These are phyloP conservation scores for Tridacna crocea DNA, from an alignment of 2,888 invertebrate genomes.

Conservation along the genomic window DNA sequence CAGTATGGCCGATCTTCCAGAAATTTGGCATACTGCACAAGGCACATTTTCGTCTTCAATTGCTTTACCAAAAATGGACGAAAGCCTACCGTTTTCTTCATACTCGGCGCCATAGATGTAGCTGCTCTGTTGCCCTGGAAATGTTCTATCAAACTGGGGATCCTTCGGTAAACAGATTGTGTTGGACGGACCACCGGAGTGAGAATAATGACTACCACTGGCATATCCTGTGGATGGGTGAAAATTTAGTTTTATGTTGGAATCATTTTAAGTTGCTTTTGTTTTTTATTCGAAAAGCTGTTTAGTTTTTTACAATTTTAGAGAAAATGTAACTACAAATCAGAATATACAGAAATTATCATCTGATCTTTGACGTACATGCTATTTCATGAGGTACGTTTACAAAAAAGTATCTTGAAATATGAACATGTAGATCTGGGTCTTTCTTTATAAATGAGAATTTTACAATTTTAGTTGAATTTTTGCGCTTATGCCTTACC, in stretches of 20 bases:
- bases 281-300: too few relatives aligned
- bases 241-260: not conserved
- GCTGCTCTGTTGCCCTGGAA: not conserved
- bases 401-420: too few relatives aligned
- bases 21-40: constrained; percentile 4
- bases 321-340: too few relatives aligned
- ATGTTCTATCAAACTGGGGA: not conserved
- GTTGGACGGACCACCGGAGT: constrained; percentile 1
- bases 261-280: too few relatives aligned
- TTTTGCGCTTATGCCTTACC: too few relatives aligned
- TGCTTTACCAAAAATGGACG: not conserved
- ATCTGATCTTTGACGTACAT: too few relatives aligned
- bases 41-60: constrained; percentile 1
- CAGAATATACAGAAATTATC: too few relatives aligned
- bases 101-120: constrained; percentile 2
- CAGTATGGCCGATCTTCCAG: not conserved
- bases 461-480: too few relatives aligned
- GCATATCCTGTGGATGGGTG: not conserved
- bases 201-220: not conserved
- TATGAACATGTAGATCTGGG: too few relatives aligned
- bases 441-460: too few relatives aligned
- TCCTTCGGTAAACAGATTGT: constrained; percentile 4
- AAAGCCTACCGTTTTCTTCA: not conserved
- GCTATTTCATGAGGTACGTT: too few relatives aligned
- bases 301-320: too few relatives aligned